phyloP scores from a whole-genome alignment of 92 coral and sea anemone species.

The Umimayanthus chanpuru region DNA sequence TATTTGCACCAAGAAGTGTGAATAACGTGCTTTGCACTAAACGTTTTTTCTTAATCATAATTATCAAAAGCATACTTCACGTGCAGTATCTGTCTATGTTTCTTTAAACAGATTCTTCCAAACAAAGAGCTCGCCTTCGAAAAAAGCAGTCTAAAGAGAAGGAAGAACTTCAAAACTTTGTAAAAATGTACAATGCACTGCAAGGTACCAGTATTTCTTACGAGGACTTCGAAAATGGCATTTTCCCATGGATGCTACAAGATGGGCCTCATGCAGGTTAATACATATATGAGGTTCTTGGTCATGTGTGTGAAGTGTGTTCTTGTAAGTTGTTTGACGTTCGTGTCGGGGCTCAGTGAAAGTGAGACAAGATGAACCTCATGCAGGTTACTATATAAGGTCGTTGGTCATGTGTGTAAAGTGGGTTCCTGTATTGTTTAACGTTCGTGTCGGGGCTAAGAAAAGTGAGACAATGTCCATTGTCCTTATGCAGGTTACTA shows the following conservation, averaged over 20 bases:
- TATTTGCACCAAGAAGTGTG: not conserved
- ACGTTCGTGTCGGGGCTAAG: no score
- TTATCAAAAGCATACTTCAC: not conserved
- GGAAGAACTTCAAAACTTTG: slow-evolving; percentile 8
- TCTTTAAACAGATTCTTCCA: slow-evolving; percentile 18
- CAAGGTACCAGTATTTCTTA: not conserved
- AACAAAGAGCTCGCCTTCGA: slow-evolving; percentile 40
- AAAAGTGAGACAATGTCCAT: no score
- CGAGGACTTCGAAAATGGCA: slow-evolving; percentile 18
- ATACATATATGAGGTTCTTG: not conserved
- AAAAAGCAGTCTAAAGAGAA: slow-evolving; percentile 8
- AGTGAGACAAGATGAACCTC: no score
- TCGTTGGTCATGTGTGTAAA: not conserved
- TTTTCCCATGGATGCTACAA: slow-evolving; percentile 23
- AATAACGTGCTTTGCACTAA: not conserved
- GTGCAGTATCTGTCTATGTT: not conserved
- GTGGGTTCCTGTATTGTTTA: no score
- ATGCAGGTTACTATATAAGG: no score
- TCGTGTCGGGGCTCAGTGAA: no score
- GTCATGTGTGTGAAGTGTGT: not conserved
- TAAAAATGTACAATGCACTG: slow-evolving; percentile 17
- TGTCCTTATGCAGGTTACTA: no score
- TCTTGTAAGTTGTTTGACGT: no score
- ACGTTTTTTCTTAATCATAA: not conserved
- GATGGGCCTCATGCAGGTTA: slow-evolving; percentile 20